phyloP scores from a whole-genome alignment of 2,888 invertebrate species.

The Operophtera brumata region DNA sequence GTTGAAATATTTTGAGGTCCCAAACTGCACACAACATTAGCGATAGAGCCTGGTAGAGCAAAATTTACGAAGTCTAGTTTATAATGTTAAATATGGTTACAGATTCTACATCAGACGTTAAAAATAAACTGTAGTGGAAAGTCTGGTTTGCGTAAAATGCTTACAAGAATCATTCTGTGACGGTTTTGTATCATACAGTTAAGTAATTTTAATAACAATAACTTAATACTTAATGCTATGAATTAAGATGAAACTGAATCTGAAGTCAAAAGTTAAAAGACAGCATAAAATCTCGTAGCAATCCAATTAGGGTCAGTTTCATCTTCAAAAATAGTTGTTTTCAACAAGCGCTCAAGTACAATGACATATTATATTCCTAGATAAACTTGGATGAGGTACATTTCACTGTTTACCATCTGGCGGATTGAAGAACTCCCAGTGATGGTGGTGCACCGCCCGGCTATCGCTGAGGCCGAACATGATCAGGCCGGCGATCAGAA shows the following conservation, averaged over 20 bases:
- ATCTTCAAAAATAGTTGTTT: background rate
- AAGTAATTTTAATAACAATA: background rate
- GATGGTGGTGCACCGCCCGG: slow-evolving; percentile 88
- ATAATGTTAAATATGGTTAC: too few species aligned
- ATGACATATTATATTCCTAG: too few species aligned
- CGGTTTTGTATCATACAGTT: slow-evolving; percentile 21
- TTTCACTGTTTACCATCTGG: slow-evolving; percentile 81
- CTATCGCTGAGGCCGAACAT: slow-evolving; percentile 87
- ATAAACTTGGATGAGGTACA: too few species aligned
- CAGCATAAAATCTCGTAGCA: background rate
- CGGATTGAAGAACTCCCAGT: slow-evolving; percentile 94
- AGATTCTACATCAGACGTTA: too few species aligned
- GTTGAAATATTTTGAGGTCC: too few species aligned
- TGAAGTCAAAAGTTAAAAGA: background rate
- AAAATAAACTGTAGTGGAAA: slow-evolving; percentile 47
- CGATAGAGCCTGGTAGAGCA: too few species aligned
- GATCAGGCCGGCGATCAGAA: slow-evolving; percentile 88
- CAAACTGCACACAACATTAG: too few species aligned
- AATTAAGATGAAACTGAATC: background rate
- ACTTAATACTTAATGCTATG: background rate
- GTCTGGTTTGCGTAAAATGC: slow-evolving; percentile 54
- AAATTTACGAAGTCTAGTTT: too few species aligned
- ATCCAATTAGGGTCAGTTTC: background rate
- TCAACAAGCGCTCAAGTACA: background rate
- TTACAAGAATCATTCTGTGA: slow-evolving; percentile 15